Percentiles rank a stretch among this genome's conserved stretches.
These are phyloP conservation scores for Didymodactylos carnosus DNA, from an alignment of 2,888 invertebrate species.

Conservation along the genomic window DNA sequence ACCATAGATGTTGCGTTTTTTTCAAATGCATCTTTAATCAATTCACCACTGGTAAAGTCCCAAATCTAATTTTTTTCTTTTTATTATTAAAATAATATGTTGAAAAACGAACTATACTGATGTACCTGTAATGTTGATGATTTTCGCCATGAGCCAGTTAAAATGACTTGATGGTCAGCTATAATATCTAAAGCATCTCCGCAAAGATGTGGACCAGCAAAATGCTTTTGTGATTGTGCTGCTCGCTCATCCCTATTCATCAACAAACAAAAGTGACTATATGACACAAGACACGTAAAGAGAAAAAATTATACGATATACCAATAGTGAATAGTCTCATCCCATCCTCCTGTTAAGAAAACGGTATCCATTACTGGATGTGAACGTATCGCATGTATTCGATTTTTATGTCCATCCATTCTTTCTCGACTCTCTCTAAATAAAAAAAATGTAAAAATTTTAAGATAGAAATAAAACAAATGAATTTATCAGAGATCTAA, in stretches of 20 bases:
- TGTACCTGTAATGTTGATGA: conserved; percentile 29
- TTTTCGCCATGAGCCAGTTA: conserved; percentile 33
- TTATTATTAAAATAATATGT: background rate
- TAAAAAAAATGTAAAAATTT: conserved; percentile 11
- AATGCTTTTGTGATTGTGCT: conserved; percentile 19
- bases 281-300: conserved; percentile 20
- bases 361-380: conserved; percentile 24
- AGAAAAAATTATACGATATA: conserved; percentile 14
- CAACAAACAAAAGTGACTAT: background rate
- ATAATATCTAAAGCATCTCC: conserved; percentile 34
- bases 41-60: conserved; percentile 27
- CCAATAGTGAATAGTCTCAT: conserved; percentile 31
- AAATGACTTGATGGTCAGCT: conserved; percentile 30
- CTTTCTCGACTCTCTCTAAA: conserved; percentile 17
- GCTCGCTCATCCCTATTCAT: conserved; percentile 9
- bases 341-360: conserved; percentile 34
- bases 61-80: conserved; percentile 23
- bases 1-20: conserved; percentile 7
- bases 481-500: too few species aligned
- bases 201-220: conserved; percentile 33
- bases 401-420: conserved; percentile 31
- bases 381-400: conserved; percentile 30
- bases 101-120: too few species aligned
- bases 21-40: conserved; percentile 26
- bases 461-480: background rate